Conservation (phyloP, 64 coral and sea anemone genomes). For the Stylophora pistillata region DNA sequence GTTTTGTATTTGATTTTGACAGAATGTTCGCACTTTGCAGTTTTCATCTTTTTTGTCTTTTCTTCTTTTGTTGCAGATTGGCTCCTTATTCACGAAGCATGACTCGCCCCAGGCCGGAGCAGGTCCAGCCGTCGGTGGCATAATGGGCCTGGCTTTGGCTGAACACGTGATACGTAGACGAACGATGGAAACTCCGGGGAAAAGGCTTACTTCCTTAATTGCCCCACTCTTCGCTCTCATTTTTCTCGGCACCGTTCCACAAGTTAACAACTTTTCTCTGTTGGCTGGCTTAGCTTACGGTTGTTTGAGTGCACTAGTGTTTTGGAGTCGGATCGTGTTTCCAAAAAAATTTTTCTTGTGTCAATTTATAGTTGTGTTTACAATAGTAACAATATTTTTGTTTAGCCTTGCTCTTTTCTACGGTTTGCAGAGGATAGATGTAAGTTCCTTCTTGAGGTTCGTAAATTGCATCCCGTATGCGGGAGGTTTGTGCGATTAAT, state of each 20-base stretch:
- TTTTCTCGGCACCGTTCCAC: conserved; percentile 33
- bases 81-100: conserved; percentile 29
- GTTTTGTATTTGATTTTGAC: background rate
- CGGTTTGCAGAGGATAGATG: conserved; percentile 3
- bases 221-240: background rate
- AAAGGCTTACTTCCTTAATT: background rate
- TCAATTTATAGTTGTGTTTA: conserved; percentile 7
- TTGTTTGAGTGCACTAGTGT: conserved; percentile 16
- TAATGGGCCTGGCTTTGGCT: conserved; percentile 5
- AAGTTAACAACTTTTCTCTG: conserved; percentile 36
- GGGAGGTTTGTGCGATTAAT: conserved; percentile 31
- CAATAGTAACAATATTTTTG: conserved; percentile 20
- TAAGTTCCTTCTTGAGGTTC: background rate
- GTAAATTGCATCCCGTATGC: conserved; percentile 34
- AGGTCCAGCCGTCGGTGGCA: conserved; percentile 31
- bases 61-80: conserved; percentile 24
- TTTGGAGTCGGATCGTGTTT: conserved; percentile 6
- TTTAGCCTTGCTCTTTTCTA: conserved; percentile 54
- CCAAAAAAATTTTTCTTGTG: background rate
- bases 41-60: background rate
- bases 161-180: conserved; percentile 11
- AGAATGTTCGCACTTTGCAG: background rate
- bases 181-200: background rate
- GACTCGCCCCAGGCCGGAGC: conserved; percentile 32
- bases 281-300: conserved; percentile 35